Percentiles rank a stretch among this genome's conserved stretches.
Evolutionary conservation across 2,797 vertebrate species (phyloP).

Genomic region (Sebastes nivosus): DNA sequence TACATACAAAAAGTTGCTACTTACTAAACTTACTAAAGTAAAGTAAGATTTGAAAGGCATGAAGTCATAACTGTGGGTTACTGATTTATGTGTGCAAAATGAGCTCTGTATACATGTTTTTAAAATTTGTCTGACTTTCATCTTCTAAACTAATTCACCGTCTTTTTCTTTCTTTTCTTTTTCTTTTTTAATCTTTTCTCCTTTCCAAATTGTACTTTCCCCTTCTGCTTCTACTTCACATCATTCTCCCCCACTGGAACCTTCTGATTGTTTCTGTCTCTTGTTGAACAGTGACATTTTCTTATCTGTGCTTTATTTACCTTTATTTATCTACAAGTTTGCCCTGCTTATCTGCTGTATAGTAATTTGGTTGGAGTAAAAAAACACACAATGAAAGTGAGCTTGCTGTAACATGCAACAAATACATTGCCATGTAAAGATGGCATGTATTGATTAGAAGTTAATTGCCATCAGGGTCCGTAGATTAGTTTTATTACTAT

Average conservation of each 20-base stretch:
- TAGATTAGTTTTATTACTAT: neutral
- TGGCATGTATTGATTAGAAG: conserved; percentile 1
- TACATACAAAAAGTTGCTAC: neutral
- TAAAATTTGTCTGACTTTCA: conserved; percentile 22
- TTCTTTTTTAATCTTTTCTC: neutral
- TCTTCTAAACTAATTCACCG: neutral
- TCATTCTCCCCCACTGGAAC: neutral
- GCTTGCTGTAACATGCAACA: conserved; percentile 5
- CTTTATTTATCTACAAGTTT: conserved; percentile 16
- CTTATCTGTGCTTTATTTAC: conserved; percentile 12
- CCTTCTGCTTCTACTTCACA: neutral
- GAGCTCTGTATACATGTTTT: conserved; percentile 26
- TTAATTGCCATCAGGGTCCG: conserved; percentile 8
- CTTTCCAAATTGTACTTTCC: neutral
- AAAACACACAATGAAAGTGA: conserved; percentile 16
- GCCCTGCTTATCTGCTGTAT: conserved; percentile 46
- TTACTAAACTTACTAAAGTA: neutral
- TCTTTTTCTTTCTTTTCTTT: neutral
- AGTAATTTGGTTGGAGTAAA: conserved; percentile 36
- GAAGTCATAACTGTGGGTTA: neutral
- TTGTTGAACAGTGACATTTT: conserved; percentile 29
- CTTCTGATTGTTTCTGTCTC: conserved; percentile 17
- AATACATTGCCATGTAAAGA: neutral
- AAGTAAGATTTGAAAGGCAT: neutral
- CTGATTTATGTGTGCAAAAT: conserved; percentile 30